phyloP scores from a whole-genome alignment of 2,797 vertebrate genomes.

The Distichodus sexfasciatus region DNA sequence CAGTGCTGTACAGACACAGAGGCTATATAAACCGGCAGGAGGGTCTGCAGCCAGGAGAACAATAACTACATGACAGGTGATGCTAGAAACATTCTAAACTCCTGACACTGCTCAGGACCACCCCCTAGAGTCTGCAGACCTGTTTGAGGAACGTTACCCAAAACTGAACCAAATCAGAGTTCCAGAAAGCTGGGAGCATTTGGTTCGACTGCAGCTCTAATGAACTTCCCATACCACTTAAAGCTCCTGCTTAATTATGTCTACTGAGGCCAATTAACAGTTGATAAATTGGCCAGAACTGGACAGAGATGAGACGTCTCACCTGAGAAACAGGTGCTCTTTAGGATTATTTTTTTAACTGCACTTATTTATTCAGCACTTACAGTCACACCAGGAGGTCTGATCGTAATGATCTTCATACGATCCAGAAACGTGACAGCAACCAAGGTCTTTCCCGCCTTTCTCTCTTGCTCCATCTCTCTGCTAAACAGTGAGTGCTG shows the following conservation, averaged over 20 bases:
- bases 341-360: slow-evolving; percentile 1
- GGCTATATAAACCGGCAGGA: slow-evolving; percentile 30
- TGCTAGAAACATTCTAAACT: neutral
- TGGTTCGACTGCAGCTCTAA: neutral
- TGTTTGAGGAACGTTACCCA: slow-evolving; percentile 3
- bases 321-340: slow-evolving; percentile 52
- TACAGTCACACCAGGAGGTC: slow-evolving; percentile 5
- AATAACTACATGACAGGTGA: slow-evolving; percentile 26
- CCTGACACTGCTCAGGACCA: neutral
- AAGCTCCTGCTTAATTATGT: slow-evolving; percentile 55
- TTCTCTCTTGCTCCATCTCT: neutral
- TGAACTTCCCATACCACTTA: slow-evolving; percentile 46
- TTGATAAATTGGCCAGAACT: slow-evolving; percentile 41
- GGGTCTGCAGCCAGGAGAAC: slow-evolving; percentile 13
- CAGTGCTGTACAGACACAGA: slow-evolving; percentile 10
- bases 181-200: neutral
- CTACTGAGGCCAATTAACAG: slow-evolving; percentile 59
- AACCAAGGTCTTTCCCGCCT: neutral
- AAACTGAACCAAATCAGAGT: slow-evolving; percentile 1
- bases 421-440: neutral
- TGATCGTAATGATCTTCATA: neutral
- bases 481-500: slow-evolving; percentile 29
- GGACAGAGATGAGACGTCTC: slow-evolving; percentile 8
- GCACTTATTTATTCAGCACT: slow-evolving; percentile 6
- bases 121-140: neutral